These are phyloP conservation scores for Mastomys natalensis DNA, from an alignment of 2,113 vertebrate genomes.

Conservation along the genomic window DNA sequence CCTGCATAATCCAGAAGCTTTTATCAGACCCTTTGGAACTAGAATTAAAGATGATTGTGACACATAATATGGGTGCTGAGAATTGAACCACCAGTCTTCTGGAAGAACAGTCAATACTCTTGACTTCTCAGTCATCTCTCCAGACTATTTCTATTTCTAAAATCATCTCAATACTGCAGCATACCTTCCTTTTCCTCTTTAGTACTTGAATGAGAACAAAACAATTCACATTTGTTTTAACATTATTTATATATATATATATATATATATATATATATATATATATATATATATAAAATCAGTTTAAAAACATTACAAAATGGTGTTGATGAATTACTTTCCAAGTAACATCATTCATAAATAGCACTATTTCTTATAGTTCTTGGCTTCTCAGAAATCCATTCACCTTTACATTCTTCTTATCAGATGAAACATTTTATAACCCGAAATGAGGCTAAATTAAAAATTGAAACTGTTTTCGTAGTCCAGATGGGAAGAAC, in stretches of 20 bases:
- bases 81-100: neutral
- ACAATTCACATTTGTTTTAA: neutral
- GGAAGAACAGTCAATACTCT: neutral
- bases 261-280: neutral
- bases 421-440: neutral
- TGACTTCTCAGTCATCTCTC: neutral
- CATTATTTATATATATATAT: neutral
- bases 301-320: constrained; percentile 6
- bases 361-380: neutral
- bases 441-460: neutral
- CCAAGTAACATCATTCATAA: neutral
- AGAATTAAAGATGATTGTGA: neutral
- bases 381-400: neutral
- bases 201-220: neutral
- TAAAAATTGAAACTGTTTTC: constrained; percentile 37
- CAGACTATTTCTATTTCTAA: neutral
- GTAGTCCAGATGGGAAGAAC: neutral
- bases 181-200: neutral
- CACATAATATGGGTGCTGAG: neutral
- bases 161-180: neutral
- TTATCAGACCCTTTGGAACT: neutral
- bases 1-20: neutral
- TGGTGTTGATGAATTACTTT: constrained; percentile 24
- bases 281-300: neutral
- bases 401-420: constrained; percentile 5